Evolutionary conservation across 2,888 invertebrate genomes (phyloP), one percentile per base, ranked within the genome.

Genomic region (Eupithecia exiguata): DNA sequence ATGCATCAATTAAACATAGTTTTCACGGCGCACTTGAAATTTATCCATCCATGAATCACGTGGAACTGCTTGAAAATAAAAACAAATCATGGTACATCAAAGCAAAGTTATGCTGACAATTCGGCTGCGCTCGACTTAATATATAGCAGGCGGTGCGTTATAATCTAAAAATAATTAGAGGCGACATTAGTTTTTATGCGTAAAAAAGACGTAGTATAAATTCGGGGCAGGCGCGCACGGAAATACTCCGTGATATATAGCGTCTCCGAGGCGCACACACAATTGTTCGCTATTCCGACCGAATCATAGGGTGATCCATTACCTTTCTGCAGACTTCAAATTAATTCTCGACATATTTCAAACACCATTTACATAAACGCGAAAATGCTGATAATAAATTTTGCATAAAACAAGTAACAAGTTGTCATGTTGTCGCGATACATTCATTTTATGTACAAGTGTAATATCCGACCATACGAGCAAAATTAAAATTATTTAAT

Each of bases 151-250:
- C 93, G 93, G 92, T 92, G 89, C 91, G 93, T 92, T 93, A 90
- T 93, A 93, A 94, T 94, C 94, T 93, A 94, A 93, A 94, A 94
- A 94, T 94, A 94, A 94, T 94, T 94, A 94, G 92, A 92, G 88
- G 88, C 88, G 93, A 92, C 93, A 93, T 93, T 93, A 92, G 94
- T 94, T 94, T 94, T 94, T 93, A 92, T 90, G 91, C 91, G 90
- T 94, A 93, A 94, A 94, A 93, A 93, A 93, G 91, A 91, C 88
- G 88, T 87, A 87, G 87, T 89, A 87, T 85, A 86, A 87, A 85
- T 84, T 84, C 85, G 86, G 85, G 87, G 78, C 85, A 88, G 86
- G 80, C 75, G 77, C 83, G 91, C 87, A 93, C 94, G 90, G 90
- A 94, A 94, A 94, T 94, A 93, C 89, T 80, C 80, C 77, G 89